phyloP scores from a whole-genome alignment of 2,888 invertebrate genomes.

The Tricholauxania praeusta region DNA sequence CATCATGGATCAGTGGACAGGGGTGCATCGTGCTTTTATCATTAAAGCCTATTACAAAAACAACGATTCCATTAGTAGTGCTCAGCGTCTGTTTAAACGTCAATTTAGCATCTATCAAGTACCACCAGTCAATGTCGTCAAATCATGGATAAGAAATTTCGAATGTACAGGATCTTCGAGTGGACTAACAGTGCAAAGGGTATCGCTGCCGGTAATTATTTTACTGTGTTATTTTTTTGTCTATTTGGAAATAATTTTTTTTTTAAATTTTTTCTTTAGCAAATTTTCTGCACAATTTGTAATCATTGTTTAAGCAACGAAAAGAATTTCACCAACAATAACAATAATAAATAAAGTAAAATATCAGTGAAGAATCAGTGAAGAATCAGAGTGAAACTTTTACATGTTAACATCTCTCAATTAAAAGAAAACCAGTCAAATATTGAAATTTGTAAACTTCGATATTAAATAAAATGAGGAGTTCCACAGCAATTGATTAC shows the following conservation, averaged over 20 bases:
- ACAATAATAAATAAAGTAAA: too few relatives aligned
- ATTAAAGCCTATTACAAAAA: conserved; percentile 60
- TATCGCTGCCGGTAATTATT: conserved; percentile 53
- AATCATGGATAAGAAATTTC: conserved; percentile 59
- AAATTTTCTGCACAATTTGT: conserved; percentile 58
- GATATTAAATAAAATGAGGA: too few relatives aligned
- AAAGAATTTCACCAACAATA: conserved; percentile 51
- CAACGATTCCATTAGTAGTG: conserved; percentile 58
- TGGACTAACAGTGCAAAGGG: conserved; percentile 47
- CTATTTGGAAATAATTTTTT: not conserved
- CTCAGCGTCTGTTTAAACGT: conserved; percentile 59
- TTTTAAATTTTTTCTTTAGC: conserved; percentile 43
- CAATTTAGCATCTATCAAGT: conserved; percentile 59
- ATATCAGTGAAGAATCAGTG: not conserved
- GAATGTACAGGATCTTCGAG: conserved; percentile 59
- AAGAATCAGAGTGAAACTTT: not conserved
- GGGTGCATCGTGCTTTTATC: conserved; percentile 61
- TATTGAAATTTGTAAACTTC: too few relatives aligned
- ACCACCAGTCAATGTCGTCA: conserved; percentile 58
- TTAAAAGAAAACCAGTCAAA: too few relatives aligned
- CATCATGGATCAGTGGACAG: conserved; percentile 62
- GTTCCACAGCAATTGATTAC: too few relatives aligned
- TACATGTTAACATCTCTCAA: too few relatives aligned
- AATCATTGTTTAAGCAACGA: conserved; percentile 57
- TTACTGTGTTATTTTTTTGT: too few relatives aligned